A percentile compares a stretch with the other conserved stretches of the same genome.
These are phyloP conservation scores for Crematogaster levior DNA, from an alignment of 2,888 invertebrate genomes.

Conservation along the genomic window DNA sequence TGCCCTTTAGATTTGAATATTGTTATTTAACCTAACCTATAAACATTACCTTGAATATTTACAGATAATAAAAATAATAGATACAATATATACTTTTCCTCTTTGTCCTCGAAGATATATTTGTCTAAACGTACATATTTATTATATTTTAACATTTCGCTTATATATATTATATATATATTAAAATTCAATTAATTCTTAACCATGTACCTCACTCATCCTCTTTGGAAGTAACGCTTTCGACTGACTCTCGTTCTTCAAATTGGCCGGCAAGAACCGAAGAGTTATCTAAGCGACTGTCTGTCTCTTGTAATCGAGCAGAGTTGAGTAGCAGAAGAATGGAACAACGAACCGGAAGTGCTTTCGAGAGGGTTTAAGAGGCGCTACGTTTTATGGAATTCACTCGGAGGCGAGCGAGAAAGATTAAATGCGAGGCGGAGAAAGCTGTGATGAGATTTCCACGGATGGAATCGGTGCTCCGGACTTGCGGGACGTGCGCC, in stretches of 20 bases:
- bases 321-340: slow-evolving; percentile 65
- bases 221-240: slow-evolving; percentile 35
- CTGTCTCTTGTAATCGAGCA: slow-evolving; percentile 63
- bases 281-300: slow-evolving; percentile 51
- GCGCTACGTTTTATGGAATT: slow-evolving; percentile 66
- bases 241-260: slow-evolving; percentile 63
- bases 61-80: too few relatives aligned
- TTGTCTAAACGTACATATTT: not conserved
- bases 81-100: not conserved
- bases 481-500: slow-evolving; percentile 54
- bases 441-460: slow-evolving; percentile 34
- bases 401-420: slow-evolving; percentile 59
- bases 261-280: slow-evolving; percentile 60
- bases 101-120: not conserved
- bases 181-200: slow-evolving; percentile 60
- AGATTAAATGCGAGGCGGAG: slow-evolving; percentile 66
- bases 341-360: slow-evolving; percentile 63
- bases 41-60: too few relatives aligned
- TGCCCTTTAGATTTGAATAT: too few relatives aligned
- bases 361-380: slow-evolving; percentile 56
- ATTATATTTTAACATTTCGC: not conserved
- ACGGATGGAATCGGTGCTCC: slow-evolving; percentile 48
- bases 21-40: too few relatives aligned
- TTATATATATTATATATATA: slow-evolving; percentile 53
- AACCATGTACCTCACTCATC: slow-evolving; percentile 47